A percentile compares a stretch with the other conserved stretches of the same genome.
Evolutionary conservation across 1,140 invertebrate genomes (phyloP).

Genomic region (Bombus ignitus): DNA sequence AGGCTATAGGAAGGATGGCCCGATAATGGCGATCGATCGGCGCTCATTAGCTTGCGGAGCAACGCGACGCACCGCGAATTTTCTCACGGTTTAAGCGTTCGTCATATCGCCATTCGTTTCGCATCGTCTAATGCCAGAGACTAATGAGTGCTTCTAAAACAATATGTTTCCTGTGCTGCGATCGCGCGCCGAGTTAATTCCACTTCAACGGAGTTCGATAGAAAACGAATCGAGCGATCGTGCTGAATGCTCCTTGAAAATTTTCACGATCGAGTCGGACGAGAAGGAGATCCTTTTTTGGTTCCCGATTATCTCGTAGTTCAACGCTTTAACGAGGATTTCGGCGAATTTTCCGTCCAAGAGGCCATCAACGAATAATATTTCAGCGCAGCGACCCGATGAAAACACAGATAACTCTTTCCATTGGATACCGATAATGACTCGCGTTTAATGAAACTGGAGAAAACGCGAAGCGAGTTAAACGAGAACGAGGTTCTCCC

Average conservation of each 20-base stretch:
- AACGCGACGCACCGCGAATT: neutral
- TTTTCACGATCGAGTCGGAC: too few relatives aligned
- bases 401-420: neutral
- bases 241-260: too few relatives aligned
- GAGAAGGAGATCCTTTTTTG: too few relatives aligned
- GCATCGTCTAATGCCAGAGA: neutral
- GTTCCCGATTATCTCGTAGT: neutral
- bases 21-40: constrained; percentile 29
- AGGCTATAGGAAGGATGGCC: neutral
- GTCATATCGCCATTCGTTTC: neutral
- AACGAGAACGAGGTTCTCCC: neutral
- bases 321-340: neutral
- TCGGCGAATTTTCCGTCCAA: neutral
- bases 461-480: neutral
- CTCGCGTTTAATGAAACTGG: constrained; percentile 21
- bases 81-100: neutral
- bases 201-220: neutral
- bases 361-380: neutral
- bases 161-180: too few relatives aligned
- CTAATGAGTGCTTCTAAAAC: neutral
- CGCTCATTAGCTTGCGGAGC: constrained; percentile 8
- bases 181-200: neutral
- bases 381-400: neutral
- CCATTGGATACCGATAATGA: constrained; percentile 40
- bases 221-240: too few relatives aligned